A percentile compares a stretch with the other conserved stretches of the same genome.
Evolutionary conservation across 2,797 vertebrate species (phyloP).

Genomic region (Okamejei kenojei): DNA sequence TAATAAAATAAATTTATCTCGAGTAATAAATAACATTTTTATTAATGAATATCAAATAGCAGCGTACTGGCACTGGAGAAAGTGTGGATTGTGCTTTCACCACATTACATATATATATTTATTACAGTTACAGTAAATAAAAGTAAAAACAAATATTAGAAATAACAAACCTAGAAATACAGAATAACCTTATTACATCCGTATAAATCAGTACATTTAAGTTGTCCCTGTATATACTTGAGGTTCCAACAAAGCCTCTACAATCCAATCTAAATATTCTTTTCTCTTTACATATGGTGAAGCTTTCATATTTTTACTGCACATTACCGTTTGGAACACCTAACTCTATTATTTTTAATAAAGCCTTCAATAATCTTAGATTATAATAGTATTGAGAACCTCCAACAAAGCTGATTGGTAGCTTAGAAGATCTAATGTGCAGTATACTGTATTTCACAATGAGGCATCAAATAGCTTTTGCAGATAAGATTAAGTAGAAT

Average conservation of each 20-base stretch:
- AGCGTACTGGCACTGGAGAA: background rate
- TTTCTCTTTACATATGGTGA: background rate
- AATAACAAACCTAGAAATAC: background rate
- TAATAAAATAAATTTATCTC: background rate
- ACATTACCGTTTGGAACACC: background rate
- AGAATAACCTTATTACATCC: background rate
- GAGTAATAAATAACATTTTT: slow-evolving; percentile 35
- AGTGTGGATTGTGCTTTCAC: background rate
- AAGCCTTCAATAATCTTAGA: background rate
- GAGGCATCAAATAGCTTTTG: too few species aligned
- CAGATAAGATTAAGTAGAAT: too few species aligned
- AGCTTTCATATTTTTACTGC: background rate
- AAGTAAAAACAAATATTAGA: background rate
- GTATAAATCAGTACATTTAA: background rate
- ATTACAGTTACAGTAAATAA: background rate
- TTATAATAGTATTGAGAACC: background rate
- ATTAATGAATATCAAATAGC: background rate
- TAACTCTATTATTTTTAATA: background rate
- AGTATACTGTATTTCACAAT: background rate
- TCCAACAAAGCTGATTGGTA: background rate
- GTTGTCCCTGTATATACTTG: background rate
- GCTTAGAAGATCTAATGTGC: background rate
- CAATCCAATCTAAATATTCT: background rate
- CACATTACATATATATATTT: background rate
- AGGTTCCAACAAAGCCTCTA: background rate